Evolutionary conservation across 2,113 vertebrate species (phyloP), one percentile per base, ranked within the genome.

Genomic region (Peromyscus polionotus): DNA sequence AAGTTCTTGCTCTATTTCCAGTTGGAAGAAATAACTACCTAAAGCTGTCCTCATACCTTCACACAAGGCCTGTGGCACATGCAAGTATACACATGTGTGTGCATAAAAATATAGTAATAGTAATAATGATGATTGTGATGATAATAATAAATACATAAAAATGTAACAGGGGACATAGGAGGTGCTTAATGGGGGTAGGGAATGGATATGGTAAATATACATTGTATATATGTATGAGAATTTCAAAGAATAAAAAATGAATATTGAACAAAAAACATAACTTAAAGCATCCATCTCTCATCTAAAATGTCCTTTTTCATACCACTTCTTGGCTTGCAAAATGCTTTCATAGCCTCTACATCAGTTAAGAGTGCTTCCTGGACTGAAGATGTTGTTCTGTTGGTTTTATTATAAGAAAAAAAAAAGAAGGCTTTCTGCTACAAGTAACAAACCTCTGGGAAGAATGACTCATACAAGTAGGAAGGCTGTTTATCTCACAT

Each of bases 251-350:
- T 68, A 68, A 51, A 84, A 65, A 68, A 51, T 67, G 42, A 67
- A 12, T 87, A 68, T 68, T 86, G 63, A 67, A 45, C 39, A 67
- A 48, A 67, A 93, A 88, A 91, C 86, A 48, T 76, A 96, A 83
- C 6, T 83, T 33, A 83, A 96, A 88, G 75, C 7, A 88, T 73
- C 3, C 77, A 11, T 90, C 28, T 77, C 11, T 73, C n/a, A 45
- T 91, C 45, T 42, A 92, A 91, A 96, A 94, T 93, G 80, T 72
- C 2, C 57, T 73, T 96, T 42, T 92, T 86, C 85, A 45, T 39
- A 93, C 81, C 10, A 51, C 89, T 89, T 94, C 93, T 91, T 67
- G 88, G 70, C n/a, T 93, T 93, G 63, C 70, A 75, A 77, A 90
- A 68, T 95, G 48, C 33, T 91, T 96, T 75, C 11, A 68, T 83